Evolutionary conservation across 2,797 vertebrate genomes (phyloP).

Genomic region (Pipistrellus pygmaeus): DNA sequence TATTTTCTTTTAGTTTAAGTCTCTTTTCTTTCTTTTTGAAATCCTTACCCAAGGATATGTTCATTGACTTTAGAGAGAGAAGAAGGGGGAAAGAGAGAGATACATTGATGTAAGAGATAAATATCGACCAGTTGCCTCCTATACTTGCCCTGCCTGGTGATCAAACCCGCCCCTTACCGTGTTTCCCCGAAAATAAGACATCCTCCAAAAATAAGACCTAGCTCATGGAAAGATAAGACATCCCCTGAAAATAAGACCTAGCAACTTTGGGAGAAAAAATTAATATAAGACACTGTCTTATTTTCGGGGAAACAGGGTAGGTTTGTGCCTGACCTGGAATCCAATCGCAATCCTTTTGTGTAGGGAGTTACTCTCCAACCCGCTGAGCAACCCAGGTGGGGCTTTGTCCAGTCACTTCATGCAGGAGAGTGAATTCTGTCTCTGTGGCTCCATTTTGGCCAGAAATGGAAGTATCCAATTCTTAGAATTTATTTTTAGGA

Average conservation of each 20-base stretch:
- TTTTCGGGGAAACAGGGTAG: not conserved
- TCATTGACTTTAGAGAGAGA: not conserved
- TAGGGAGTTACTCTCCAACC: not conserved
- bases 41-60: not conserved
- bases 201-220: no score
- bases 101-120: not conserved
- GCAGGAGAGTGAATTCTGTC: not conserved
- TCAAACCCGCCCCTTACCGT: not conserved
- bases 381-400: not conserved
- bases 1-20: not conserved
- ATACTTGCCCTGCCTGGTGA: not conserved
- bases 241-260: no score
- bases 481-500: constrained; percentile 15
- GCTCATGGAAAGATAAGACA: no score
- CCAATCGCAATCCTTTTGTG: not conserved
- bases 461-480: constrained; percentile 4
- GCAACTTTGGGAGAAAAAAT: no score
- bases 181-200: no score
- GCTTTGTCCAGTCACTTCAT: not conserved
- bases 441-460: not conserved
- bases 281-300: no score
- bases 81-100: not conserved
- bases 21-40: not conserved
- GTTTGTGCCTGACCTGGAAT: not conserved
- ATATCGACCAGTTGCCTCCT: not conserved